A percentile compares a stretch with the other conserved stretches of the same genome.
Evolutionary conservation across 2,797 vertebrate species (phyloP).

Genomic region (Geotrypetes seraphini): DNA sequence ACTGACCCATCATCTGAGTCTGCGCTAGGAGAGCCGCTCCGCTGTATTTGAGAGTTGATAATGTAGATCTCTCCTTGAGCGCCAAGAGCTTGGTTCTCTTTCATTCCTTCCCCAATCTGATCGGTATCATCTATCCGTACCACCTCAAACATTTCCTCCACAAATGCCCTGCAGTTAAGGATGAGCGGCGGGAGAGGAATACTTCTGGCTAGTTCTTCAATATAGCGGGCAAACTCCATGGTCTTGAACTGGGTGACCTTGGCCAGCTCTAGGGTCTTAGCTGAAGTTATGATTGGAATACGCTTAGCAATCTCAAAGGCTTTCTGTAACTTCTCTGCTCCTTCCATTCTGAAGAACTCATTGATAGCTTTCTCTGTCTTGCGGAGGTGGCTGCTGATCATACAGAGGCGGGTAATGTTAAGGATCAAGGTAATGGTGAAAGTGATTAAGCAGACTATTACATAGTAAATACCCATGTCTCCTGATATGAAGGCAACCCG

Average conservation of each 20-base stretch:
- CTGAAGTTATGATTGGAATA: conserved; percentile 86
- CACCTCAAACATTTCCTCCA: conserved; percentile 62
- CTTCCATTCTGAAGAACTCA: conserved; percentile 90
- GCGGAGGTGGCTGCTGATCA: conserved; percentile 88
- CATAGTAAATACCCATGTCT: conserved; percentile 82
- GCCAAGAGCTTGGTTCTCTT: conserved; percentile 38
- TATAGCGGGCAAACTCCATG: conserved; percentile 85
- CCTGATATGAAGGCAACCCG: conserved; percentile 74
- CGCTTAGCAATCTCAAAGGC: conserved; percentile 90
- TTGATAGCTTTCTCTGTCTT: conserved; percentile 88
- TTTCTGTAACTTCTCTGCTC: conserved; percentile 87
- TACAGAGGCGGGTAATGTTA: conserved; percentile 79
- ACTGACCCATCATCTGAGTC: conserved; percentile 49
- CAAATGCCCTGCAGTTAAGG: conserved; percentile 66
- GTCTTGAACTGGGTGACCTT: conserved; percentile 94
- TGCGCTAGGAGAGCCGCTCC: conserved; percentile 47
- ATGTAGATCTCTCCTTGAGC: conserved; percentile 37
- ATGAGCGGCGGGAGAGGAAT: conserved; percentile 85
- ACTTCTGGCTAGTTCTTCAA: conserved; percentile 85
- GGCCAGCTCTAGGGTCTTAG: conserved; percentile 83
- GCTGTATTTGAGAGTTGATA: conserved; percentile 34
- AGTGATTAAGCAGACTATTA: conserved; percentile 78
- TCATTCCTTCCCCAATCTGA: conserved; percentile 26
- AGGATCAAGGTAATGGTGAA: conserved; percentile 80
- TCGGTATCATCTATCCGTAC: conserved; percentile 45